phyloP scores from a whole-genome alignment of 2,888 invertebrate genomes.

The Drosophila stalkeri region DNA sequence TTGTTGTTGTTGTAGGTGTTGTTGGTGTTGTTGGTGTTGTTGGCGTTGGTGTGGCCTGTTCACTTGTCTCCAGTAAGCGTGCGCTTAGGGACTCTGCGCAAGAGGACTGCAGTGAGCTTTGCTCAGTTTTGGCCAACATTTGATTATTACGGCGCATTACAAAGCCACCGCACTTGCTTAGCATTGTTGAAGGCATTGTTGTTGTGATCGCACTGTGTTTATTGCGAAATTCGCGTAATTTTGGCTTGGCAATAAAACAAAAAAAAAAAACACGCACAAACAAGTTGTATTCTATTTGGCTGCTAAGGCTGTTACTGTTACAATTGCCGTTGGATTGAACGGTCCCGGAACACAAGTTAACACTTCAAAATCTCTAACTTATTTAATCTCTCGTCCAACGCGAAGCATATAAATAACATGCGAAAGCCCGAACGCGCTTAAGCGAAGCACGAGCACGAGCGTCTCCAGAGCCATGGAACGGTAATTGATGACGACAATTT shows the following conservation, averaged over 20 bases:
- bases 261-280: not conserved
- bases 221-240: not conserved
- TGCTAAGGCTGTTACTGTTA: not conserved
- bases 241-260: not conserved
- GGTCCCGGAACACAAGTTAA: conserved; percentile 52
- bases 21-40: not conserved
- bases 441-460: conserved; percentile 29
- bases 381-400: conserved; percentile 42
- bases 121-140: conserved; percentile 26
- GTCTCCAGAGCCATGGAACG: conserved; percentile 20
- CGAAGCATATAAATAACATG: conserved; percentile 45
- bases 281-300: not conserved
- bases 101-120: not conserved
- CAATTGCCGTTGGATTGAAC: conserved; percentile 6
- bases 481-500: conserved; percentile 47
- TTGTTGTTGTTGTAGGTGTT: not conserved
- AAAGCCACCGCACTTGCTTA: conserved; percentile 44
- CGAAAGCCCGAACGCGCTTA: conserved; percentile 10
- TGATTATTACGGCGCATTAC: conserved; percentile 36
- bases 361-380: conserved; percentile 59
- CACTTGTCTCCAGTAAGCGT: not conserved
- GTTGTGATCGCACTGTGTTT: conserved; percentile 3
- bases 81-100: conserved; percentile 10
- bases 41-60: conserved; percentile 10
- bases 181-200: conserved; percentile 6